Evolutionary conservation across 2,797 vertebrate species (phyloP).

Genomic region (Pangasius sanitwongsei): DNA sequence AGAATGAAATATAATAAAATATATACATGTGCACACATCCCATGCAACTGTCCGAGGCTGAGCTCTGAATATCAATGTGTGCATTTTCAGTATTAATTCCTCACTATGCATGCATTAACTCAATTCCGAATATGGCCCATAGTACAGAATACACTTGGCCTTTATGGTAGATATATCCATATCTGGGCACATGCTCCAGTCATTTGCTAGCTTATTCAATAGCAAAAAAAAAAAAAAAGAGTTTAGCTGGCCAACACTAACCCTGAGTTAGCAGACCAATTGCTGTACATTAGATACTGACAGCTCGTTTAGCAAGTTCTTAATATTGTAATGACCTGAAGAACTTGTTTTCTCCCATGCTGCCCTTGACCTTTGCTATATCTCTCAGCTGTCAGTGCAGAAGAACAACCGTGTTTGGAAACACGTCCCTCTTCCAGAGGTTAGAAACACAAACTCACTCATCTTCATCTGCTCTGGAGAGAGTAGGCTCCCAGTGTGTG

Average conservation of each 20-base stretch:
- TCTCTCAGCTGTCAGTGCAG: slow-evolving; percentile 25
- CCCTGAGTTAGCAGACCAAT: background rate
- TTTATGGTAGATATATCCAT: background rate
- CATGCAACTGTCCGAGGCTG: background rate
- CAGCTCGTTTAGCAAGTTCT: slow-evolving; percentile 23
- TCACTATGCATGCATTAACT: background rate
- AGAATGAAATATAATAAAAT: background rate
- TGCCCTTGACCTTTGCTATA: slow-evolving; percentile 33
- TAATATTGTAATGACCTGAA: background rate
- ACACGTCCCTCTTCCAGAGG: slow-evolving; percentile 27
- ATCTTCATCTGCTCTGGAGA: slow-evolving; percentile 51
- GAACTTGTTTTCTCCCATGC: background rate
- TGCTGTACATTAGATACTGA: slow-evolving; percentile 1
- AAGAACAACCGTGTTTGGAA: slow-evolving; percentile 15
- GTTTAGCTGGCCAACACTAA: background rate
- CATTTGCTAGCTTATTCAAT: background rate
- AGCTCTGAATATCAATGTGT: background rate
- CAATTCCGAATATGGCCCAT: background rate
- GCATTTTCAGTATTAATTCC: background rate
- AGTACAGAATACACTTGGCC: background rate
- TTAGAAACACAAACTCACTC: slow-evolving; percentile 42
- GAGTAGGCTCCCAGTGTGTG: slow-evolving; percentile 48
- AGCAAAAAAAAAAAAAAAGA: background rate
- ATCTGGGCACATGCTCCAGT: background rate
- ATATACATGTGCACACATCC: background rate